Evolutionary conservation across 2,888 invertebrate species (phyloP).

Genomic region (Cryptus viduatorius): DNA sequence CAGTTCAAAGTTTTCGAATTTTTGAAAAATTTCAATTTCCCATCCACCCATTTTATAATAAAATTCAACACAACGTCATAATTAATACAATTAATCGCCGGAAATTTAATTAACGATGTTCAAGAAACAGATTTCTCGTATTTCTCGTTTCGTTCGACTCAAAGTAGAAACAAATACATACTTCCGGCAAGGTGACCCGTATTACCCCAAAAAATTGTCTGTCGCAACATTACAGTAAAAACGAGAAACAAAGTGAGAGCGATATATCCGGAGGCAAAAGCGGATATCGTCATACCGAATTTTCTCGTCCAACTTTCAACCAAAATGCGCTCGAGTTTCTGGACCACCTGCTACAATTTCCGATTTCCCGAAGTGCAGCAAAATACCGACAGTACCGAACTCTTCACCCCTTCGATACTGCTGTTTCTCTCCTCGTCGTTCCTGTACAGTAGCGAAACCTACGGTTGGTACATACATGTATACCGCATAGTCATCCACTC

Average conservation of each 20-base stretch:
- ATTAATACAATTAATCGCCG: too few species aligned
- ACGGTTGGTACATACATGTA: constrained; percentile 38
- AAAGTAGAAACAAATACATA: not conserved
- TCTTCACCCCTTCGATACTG: constrained; percentile 24
- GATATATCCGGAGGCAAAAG: not conserved
- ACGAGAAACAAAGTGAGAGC: constrained; percentile 19
- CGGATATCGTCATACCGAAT: constrained; percentile 50
- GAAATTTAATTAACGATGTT: not conserved
- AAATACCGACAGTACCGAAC: constrained; percentile 50
- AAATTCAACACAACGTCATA: too few species aligned
- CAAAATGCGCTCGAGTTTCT: constrained; percentile 42
- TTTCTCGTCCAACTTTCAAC: constrained; percentile 46
- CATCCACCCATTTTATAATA: too few species aligned
- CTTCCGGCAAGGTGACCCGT: constrained; percentile 9
- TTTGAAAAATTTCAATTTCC: too few species aligned
- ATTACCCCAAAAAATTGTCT: not conserved
- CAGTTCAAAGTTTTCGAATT: too few species aligned
- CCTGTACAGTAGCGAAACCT: constrained; percentile 48
- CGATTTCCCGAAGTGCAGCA: constrained; percentile 55
- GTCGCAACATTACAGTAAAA: not conserved
- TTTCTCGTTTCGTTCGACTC: not conserved
- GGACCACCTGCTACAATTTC: constrained; percentile 65
- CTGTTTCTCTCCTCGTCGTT: constrained; percentile 45
- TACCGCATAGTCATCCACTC: constrained; percentile 59
- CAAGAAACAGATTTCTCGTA: not conserved